Base-by-base conservation (phyloP, 2,888 invertebrate species). In the Acrobasis suavella region DNA sequence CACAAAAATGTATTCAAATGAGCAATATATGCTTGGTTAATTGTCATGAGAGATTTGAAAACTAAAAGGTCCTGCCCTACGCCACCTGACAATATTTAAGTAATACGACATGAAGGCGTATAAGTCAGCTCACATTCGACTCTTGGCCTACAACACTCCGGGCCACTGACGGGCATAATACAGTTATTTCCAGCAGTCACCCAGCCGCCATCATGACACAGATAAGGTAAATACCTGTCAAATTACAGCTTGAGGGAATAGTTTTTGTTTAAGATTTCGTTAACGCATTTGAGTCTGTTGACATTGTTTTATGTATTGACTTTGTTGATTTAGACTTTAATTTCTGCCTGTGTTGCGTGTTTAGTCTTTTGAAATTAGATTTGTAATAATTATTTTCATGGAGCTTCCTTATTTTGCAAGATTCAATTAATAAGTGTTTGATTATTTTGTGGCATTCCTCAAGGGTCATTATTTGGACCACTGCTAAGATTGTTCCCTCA, bases 71-170 rank as follows among this genome's bases (percentile, higher is more conserved):
- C 87, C 85, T 84, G 85, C 91, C 87, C 89, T 92, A 91, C 92
- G 92, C 93, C 81, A 89, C 92, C 90, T 92, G 93, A 92, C 92
- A 78, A 72, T 73, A 75, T 67, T 73, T 72, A 73, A 70, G 72
- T 70, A 75, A 67, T 69, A 71, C 77, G 73, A 56, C 69, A 77
- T 75, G 78, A 77, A 72, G 73, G 71, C 67, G 72, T 77, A 62
- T 75, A 80, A 82, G 87, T 85, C 88, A 89, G 86, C 89, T 89
- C 89, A 87, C 87, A 74, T 72, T 74, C 69, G 74, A 85, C 87
- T 88, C 89, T 90, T 88, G 88, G 89, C 91, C 90, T 85, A 78
- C 84, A 83, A 89, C 90, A 91, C 90, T 90, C 91, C 90, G 91
- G 89, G 81, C 84, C 80, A 87, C 90, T 89, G 88, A 89, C 75